These are phyloP conservation scores for Clarias batrachus DNA, from an alignment of 2,113 vertebrate species.

Conservation along the genomic window DNA sequence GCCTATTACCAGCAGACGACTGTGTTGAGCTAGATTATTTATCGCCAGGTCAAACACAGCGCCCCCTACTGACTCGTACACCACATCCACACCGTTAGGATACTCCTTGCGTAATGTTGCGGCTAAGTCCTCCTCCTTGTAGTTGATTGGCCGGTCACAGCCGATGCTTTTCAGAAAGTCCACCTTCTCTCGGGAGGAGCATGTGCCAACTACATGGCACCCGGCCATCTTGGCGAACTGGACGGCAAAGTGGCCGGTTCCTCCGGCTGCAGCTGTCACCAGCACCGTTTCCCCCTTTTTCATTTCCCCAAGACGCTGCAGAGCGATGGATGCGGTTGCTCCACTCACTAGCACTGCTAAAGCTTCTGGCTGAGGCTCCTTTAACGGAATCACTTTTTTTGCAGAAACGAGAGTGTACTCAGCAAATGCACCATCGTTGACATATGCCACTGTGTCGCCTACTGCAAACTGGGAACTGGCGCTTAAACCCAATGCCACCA, in stretches of 20 bases:
- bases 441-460: conserved; percentile 85
- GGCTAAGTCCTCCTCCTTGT: conserved; percentile 76
- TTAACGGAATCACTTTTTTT: conserved; percentile 72
- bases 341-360: conserved; percentile 84
- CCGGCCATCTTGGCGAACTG: conserved; percentile 86
- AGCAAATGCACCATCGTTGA: conserved; percentile 80
- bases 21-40: conserved; percentile 77
- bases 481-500: conserved; percentile 86
- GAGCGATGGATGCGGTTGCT: conserved; percentile 83
- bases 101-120: conserved; percentile 78
- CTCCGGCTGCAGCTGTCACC: conserved; percentile 87
- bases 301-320: conserved; percentile 82
- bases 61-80: conserved; percentile 90
- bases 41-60: conserved; percentile 80
- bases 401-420: conserved; percentile 85
- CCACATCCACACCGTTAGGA: conserved; percentile 81
- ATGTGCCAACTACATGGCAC: conserved; percentile 90
- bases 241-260: conserved; percentile 89
- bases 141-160: conserved; percentile 86
- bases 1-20: conserved; percentile 87
- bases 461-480: conserved; percentile 79
- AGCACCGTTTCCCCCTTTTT: conserved; percentile 80
- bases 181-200: conserved; percentile 83
- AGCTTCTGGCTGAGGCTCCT: conserved; percentile 77
- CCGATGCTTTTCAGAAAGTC: conserved; percentile 86